Evolutionary conservation across 2,888 invertebrate genomes (phyloP).

Genomic region (Ophioninae sp.): DNA sequence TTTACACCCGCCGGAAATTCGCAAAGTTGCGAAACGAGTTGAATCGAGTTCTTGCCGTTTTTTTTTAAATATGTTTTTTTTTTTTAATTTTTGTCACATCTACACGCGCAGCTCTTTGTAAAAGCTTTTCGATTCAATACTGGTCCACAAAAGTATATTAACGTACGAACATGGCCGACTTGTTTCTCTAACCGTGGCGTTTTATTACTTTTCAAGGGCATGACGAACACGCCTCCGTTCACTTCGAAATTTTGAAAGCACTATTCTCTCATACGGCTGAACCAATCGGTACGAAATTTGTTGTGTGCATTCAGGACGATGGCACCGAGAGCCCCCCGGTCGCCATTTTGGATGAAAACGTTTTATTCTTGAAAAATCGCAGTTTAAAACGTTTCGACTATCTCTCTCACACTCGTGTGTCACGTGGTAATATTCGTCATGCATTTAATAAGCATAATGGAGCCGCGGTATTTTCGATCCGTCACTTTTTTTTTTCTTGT

Average conservation of each 20-base stretch:
- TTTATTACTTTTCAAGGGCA: slow-evolving; percentile 24
- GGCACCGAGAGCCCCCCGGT: too few species aligned
- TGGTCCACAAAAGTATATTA: slow-evolving; percentile 62
- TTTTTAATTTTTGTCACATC: background rate
- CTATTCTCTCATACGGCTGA: too few species aligned
- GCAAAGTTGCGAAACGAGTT: slow-evolving; percentile 13
- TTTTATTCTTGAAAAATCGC: too few species aligned
- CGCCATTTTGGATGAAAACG: too few species aligned
- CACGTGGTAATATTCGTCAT: too few species aligned
- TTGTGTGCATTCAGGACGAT: too few species aligned
- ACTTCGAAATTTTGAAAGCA: too few species aligned
- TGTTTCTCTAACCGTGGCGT: slow-evolving; percentile 56
- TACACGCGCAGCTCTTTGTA: slow-evolving; percentile 28
- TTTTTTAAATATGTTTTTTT: slow-evolving; percentile 39
- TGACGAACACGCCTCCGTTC: too few species aligned
- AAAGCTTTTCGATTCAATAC: slow-evolving; percentile 48
- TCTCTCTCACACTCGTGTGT: too few species aligned
- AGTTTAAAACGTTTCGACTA: too few species aligned
- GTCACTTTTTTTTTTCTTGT: background rate
- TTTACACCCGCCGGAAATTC: slow-evolving; percentile 12
- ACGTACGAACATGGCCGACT: slow-evolving; percentile 47
- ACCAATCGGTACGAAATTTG: too few species aligned
- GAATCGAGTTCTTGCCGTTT: slow-evolving; percentile 20
- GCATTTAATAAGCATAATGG: slow-evolving; percentile 53
- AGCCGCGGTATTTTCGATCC: slow-evolving; percentile 22